Percentiles rank a stretch among this genome's conserved stretches.
Evolutionary conservation across 2,113 vertebrate species (phyloP).

Genomic region (Collichthys lucidus): DNA sequence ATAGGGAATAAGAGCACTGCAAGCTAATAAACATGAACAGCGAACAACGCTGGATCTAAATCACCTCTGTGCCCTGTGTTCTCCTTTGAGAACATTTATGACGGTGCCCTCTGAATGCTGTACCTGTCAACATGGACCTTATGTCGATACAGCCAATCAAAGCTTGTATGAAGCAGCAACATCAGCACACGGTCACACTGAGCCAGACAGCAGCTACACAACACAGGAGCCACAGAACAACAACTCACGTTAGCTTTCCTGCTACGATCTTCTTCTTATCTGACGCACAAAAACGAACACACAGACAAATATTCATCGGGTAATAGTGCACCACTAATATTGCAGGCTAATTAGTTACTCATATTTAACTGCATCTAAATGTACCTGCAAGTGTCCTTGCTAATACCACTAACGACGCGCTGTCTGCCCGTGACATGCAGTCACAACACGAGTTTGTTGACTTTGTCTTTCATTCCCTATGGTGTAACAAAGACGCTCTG

Average conservation of each 20-base stretch:
- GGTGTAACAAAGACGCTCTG: neutral
- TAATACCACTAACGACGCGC: neutral
- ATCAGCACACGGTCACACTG: neutral
- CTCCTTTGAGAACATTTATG: neutral
- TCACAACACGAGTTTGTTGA: neutral
- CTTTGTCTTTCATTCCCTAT: neutral
- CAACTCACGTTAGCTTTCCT: neutral
- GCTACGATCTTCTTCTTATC: neutral
- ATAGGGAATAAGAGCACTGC: neutral
- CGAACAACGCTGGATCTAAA: neutral
- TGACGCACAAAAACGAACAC: neutral
- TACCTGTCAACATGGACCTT: neutral
- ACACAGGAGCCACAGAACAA: neutral
- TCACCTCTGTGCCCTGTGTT: neutral
- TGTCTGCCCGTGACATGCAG: neutral
- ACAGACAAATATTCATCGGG: neutral
- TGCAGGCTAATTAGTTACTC: neutral
- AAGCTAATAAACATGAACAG: neutral
- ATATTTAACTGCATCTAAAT: neutral
- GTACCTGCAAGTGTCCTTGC: neutral
- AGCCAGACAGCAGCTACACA: neutral
- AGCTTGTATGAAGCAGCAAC: neutral
- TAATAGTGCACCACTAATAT: neutral
- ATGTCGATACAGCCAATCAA: neutral
- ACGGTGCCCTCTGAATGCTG: neutral